Evolutionary conservation across 2,888 invertebrate species (phyloP).

Genomic region (Venusia cambrica): DNA sequence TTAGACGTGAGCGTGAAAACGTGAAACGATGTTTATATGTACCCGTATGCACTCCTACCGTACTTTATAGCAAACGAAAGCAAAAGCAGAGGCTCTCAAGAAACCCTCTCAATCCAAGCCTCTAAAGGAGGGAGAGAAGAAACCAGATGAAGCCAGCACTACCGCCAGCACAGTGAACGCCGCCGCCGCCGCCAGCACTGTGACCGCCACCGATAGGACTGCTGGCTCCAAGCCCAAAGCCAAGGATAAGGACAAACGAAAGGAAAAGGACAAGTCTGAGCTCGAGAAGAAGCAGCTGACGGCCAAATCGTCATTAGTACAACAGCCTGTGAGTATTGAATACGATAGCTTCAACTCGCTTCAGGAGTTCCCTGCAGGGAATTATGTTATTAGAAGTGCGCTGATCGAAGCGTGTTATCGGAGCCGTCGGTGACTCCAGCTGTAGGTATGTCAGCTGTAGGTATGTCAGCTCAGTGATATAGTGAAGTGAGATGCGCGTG

Average conservation of each 20-base stretch:
- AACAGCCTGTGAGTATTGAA: slow-evolving; percentile 45
- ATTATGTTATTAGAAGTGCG: too few species aligned
- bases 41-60: too few species aligned
- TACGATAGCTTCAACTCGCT: too few species aligned
- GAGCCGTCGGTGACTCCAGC: too few species aligned
- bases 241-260: slow-evolving; percentile 35
- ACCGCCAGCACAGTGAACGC: slow-evolving; percentile 32
- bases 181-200: slow-evolving; percentile 35
- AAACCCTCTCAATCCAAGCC: slow-evolving; percentile 65
- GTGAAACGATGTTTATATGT: too few species aligned
- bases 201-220: slow-evolving; percentile 49
- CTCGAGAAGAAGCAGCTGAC: slow-evolving; percentile 39
- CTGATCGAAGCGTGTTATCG: too few species aligned
- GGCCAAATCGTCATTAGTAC: slow-evolving; percentile 40
- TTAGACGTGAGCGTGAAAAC: too few species aligned
- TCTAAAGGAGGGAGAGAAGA: slow-evolving; percentile 57
- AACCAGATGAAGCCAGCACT: slow-evolving; percentile 46
- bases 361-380: too few species aligned
- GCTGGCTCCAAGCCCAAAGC: slow-evolving; percentile 33
- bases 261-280: slow-evolving; percentile 42
- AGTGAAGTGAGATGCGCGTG: too few species aligned
- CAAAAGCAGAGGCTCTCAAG: slow-evolving; percentile 81
- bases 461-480: too few species aligned
- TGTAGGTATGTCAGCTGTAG: too few species aligned
- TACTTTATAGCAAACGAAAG: slow-evolving; percentile 68